phyloP scores from a whole-genome alignment of 2,888 invertebrate genomes.

The Osmoderma eremita region DNA sequence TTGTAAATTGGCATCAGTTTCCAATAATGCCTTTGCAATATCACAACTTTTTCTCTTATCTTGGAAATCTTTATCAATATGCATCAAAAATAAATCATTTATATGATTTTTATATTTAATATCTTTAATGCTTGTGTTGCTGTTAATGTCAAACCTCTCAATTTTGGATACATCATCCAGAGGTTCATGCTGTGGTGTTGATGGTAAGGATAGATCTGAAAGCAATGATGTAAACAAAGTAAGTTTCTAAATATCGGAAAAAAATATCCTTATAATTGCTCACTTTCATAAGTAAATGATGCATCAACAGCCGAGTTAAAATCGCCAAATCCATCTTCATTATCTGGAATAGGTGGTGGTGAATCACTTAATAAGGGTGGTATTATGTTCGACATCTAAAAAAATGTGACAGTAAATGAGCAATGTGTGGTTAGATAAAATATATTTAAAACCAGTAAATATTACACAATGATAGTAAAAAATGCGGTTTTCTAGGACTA shows the following conservation, averaged over 20 bases:
- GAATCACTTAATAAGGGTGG: constrained; percentile 69
- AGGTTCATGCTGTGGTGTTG: constrained; percentile 49
- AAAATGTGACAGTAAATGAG: not conserved
- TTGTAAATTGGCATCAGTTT: constrained; percentile 41
- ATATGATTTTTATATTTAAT: constrained; percentile 31
- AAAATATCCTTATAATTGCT: not conserved
- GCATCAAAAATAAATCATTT: constrained; percentile 29
- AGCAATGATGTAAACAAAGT: constrained; percentile 23
- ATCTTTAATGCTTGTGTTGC: constrained; percentile 45
- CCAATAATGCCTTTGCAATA: constrained; percentile 29
- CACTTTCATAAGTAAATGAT: constrained; percentile 60
- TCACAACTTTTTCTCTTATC: constrained; percentile 51
- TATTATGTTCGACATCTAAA: constrained; percentile 64
- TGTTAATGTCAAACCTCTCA: constrained; percentile 49
- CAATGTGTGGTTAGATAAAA: not conserved
- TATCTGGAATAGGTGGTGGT: constrained; percentile 66
- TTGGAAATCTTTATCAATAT: constrained; percentile 54
- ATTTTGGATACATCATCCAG: constrained; percentile 41
- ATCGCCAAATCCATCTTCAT: constrained; percentile 71
- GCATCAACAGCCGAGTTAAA: constrained; percentile 65
- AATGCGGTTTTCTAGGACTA: not conserved
- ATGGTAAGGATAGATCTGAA: constrained; percentile 51
- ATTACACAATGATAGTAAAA: not conserved
- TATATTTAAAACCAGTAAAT: not conserved
- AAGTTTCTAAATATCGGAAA: not conserved